Base-by-base conservation (phyloP, 2,113 vertebrate species). In the Seriola aureovittata region DNA sequence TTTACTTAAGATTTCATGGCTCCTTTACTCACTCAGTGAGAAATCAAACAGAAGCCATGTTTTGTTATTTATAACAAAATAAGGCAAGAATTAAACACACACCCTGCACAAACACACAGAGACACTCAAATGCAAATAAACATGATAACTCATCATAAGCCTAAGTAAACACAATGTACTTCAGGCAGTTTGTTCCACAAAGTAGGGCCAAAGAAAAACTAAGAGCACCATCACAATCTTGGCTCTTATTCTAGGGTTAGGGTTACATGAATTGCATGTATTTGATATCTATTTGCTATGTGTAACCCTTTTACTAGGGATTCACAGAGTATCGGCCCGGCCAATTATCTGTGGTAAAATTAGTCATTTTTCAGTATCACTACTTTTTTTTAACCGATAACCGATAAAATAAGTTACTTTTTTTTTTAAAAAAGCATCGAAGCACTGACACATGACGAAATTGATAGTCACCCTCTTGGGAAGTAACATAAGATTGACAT, bases 161-260 rank as follows among this genome's bases (percentile, higher is more conserved):
- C 17, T 34, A 25, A 58, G 5, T 4, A 25, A 46, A 60, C 12
- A 59, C 1, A 32, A 32, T 29, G 12, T 42, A 34, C 36, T 73
- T 52, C 44, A 32, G 25, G 25, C 25, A 68, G 58, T 63, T 58
- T 77, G n/a, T 63, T 42, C 40, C 50, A n/a, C 32, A 63, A 57
- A 44, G 42, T 21, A 58, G 0, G 3, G 32, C 8, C 8, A n/a
- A 70, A 70, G 42, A 44, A 58, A 60, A 54, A 23, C 73, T 40
- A 36, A 54, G n/a, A 54, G 21, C 50, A 54, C 17, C 2, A n/a
- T 54, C 52, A 23, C 52, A 8, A 55, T 55, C 9, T 55, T 21
- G 6, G 7, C 19, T 52, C 17, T 46, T 16, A 46, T 16, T 50
- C 17, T 8, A 23, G 52, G 29, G 2, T 29, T 29, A 29, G 29